Percentiles rank a stretch among this genome's conserved stretches.
Evolutionary conservation across 2,113 vertebrate genomes (phyloP).

Genomic region (Heterotilapia buettikoferi): DNA sequence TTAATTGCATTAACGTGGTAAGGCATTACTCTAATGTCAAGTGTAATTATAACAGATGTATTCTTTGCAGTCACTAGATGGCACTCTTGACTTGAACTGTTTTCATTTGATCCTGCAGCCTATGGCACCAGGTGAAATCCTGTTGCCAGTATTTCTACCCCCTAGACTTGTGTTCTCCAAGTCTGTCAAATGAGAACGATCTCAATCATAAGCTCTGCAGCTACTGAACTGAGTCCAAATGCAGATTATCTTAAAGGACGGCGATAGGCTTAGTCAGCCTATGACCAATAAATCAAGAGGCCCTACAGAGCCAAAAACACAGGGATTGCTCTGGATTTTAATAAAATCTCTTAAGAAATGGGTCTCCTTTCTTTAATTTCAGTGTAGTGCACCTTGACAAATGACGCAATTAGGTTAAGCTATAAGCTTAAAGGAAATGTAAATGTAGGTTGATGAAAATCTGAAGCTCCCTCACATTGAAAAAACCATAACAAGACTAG

Average conservation of each 20-base stretch:
- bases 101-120: not conserved
- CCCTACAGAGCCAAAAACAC: not conserved
- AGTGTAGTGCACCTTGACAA: not conserved
- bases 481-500: not conserved
- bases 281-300: not conserved
- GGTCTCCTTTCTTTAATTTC: not conserved
- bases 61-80: slow-evolving; percentile 45
- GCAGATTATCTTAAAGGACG: not conserved
- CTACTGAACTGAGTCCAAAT: not conserved
- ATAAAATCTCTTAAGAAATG: not conserved
- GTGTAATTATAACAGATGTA: not conserved
- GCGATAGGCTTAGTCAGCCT: not conserved
- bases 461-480: not conserved
- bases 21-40: not conserved
- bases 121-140: slow-evolving; percentile 19
- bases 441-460: not conserved
- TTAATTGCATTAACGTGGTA: not conserved
- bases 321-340: not conserved
- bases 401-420: not conserved
- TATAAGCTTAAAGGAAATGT: not conserved
- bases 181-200: slow-evolving; percentile 8
- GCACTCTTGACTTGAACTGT: slow-evolving; percentile 30
- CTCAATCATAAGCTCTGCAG: slow-evolving; percentile 19
- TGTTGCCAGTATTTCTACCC: not conserved
- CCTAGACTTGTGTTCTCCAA: not conserved